Percentiles rank a stretch among this genome's conserved stretches.
Evolutionary conservation across 2,797 vertebrate genomes (phyloP).

Genomic region (Babyrousa celebensis): DNA sequence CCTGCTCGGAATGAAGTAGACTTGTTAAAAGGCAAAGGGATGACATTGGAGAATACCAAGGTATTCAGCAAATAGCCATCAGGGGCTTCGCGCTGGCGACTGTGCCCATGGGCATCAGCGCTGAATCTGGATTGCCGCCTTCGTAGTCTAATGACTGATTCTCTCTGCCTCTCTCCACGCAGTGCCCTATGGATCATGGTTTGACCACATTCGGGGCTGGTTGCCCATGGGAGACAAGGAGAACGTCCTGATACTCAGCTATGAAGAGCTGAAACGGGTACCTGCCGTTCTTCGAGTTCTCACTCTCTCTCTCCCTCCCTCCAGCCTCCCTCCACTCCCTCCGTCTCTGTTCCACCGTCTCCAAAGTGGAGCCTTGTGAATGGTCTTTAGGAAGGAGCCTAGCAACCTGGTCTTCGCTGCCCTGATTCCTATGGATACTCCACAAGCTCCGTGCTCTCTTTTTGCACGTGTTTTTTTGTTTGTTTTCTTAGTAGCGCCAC

Average conservation of each 20-base stretch:
- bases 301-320: accelerated
- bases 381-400: background rate
- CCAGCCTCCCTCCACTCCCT: accelerated
- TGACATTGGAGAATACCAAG: no score
- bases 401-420: background rate
- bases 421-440: background rate
- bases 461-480: background rate
- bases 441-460: background rate
- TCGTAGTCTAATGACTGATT: accelerated
- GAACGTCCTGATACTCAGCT: constrained; percentile 91
- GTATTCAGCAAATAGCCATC: background rate
- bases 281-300: accelerated
- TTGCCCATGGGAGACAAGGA: constrained; percentile 87
- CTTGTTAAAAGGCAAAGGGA: background rate
- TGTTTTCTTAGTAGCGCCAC: no score
- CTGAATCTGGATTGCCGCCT: no score
- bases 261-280: constrained; percentile 88
- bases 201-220: constrained; percentile 93
- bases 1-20: background rate
- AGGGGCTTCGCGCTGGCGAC: accelerated
- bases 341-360: background rate
- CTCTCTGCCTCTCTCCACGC: no score
- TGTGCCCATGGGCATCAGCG: background rate
- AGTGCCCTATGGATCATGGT: constrained; percentile 92
- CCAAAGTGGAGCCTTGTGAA: background rate